Evolutionary conservation across 2,888 invertebrate genomes (phyloP), one percentile per base, ranked within the genome.

Genomic region (Hybos culiciformis): DNA sequence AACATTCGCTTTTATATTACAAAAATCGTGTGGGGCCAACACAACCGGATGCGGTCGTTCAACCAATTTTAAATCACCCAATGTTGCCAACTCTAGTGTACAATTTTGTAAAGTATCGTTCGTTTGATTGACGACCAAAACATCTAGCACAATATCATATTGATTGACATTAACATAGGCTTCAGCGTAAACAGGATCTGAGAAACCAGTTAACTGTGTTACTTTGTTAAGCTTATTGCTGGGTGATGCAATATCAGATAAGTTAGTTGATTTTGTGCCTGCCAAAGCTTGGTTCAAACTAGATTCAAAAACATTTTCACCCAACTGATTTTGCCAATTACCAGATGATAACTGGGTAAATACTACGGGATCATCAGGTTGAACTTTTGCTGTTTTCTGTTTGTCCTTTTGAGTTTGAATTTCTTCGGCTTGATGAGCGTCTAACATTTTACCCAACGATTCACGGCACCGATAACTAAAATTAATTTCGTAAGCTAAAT

Each of bases 141-240:
- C 96, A 67, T 99, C 98, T 34, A 99, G 74, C 36, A 97, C 96
- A 55, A 97, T 96, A 64, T 97, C 97, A 70, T 94, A 96, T 63
- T 94, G 94, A 68, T 94, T 94, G 53, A 99, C 97, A 65, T 97
- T 85, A 2, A 99, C 97, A 60, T 97, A 91, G n/a, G 98, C 97
- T 70, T 99, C 98, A 1, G 98, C 92, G 67, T 99, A 99, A 47
- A 99, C 96, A 0, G 98, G 97, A 73, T 99, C 98, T 0, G 94
- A 94, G 70, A 97, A 97, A 12, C 97, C 98, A 4, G 98, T 97
- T 57, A 99, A 72, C 66, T 98, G 98, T 29, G 93, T 92, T 49
- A 93, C 91, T 67, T 83, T 83, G 48, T 78, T 78, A 15, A 79
- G 59, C 53, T 75, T 78, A 51, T 70, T 77, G 37, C 69, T 66